phyloP scores from a whole-genome alignment of 37 sponge, comb jelly and placozoan species.

The Agelas oroides region DNA sequence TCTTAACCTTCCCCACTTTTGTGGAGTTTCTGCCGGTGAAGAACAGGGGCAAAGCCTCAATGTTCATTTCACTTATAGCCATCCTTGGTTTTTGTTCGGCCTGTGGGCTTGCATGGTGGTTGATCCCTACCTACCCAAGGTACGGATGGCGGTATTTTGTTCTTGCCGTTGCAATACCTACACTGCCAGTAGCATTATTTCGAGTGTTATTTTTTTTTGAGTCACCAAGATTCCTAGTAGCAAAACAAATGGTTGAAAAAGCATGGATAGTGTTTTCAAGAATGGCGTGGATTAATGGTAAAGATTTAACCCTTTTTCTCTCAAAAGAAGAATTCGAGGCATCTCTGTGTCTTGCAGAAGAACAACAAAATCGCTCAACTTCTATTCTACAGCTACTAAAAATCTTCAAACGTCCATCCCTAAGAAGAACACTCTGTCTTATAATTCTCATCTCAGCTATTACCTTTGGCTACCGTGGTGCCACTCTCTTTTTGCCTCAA shows the following conservation, averaged over 20 bases:
- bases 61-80: not conserved
- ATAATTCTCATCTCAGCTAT: not conserved
- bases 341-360: not conserved
- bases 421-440: conserved; percentile 25
- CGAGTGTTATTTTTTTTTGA: conserved; percentile 20
- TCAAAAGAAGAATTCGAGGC: not conserved
- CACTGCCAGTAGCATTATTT: not conserved
- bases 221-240: conserved; percentile 38
- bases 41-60: conserved; percentile 38
- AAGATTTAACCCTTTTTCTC: not conserved
- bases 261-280: not conserved
- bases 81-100: conserved; percentile 9
- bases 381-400: not conserved
- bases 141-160: conserved; percentile 49
- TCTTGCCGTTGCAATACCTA: not conserved
- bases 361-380: not conserved
- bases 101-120: conserved; percentile 60
- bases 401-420: conserved; percentile 20
- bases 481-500: conserved; percentile 30
- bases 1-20: conserved; percentile 23
- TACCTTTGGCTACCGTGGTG: conserved; percentile 5
- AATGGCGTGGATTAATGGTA: conserved; percentile 11
- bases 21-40: conserved; percentile 57
- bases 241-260: not conserved
- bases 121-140: conserved; percentile 37